Evolutionary conservation across 2,113 vertebrate species (phyloP).

Genomic region (Phyllostomus hastatus): DNA sequence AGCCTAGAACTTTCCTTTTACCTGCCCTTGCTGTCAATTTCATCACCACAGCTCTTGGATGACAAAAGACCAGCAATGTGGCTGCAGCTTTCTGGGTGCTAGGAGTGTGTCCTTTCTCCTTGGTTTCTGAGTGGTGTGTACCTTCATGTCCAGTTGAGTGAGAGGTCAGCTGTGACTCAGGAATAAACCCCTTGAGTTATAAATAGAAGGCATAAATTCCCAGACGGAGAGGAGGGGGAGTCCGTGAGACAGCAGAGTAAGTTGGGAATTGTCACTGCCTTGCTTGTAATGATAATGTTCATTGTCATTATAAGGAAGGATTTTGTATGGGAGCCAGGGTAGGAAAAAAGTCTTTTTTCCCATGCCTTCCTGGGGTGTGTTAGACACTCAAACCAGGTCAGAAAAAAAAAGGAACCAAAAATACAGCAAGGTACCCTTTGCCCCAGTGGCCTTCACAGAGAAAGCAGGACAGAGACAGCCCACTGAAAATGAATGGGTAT

Average conservation of each 20-base stretch:
- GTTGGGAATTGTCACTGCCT: neutral
- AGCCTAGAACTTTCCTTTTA: neutral
- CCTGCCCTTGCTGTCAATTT: neutral
- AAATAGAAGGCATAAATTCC: constrained; percentile 19
- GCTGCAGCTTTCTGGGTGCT: neutral
- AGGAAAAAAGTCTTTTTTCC: neutral
- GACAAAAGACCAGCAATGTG: neutral
- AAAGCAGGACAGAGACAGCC: neutral
- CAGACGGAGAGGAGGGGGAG: neutral
- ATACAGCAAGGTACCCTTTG: neutral
- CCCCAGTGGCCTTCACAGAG: neutral
- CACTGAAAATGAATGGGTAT: neutral
- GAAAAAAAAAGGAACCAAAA: constrained; percentile 36
- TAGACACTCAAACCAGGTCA: neutral
- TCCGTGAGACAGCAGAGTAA: neutral
- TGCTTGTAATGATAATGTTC: neutral
- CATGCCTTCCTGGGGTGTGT: constrained; percentile 8
- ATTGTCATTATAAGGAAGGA: neutral
- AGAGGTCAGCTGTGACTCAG: neutral
- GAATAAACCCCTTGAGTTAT: neutral
- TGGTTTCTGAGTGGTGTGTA: neutral
- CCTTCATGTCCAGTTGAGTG: neutral
- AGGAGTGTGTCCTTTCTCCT: neutral
- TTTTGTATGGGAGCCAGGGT: neutral
- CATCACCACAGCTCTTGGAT: neutral